Conservation (phyloP, 2,888 invertebrate genomes). For the Ornithoptera priamus region DNA sequence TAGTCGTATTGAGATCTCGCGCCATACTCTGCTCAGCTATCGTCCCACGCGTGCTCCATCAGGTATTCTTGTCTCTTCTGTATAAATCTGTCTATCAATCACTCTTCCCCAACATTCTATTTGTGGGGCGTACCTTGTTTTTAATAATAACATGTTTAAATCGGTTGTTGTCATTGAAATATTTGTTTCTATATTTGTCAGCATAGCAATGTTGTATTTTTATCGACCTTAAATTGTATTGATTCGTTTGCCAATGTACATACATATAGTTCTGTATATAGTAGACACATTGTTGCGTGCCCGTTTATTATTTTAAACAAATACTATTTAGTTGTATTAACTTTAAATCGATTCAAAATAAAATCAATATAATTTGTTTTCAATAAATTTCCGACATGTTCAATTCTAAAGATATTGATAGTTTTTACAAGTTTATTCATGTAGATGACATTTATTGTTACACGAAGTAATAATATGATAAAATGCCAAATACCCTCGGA, state of each 20-base stretch:
- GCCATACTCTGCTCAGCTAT: constrained; percentile 34
- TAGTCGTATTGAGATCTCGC: constrained; percentile 38
- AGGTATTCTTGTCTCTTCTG: constrained; percentile 49
- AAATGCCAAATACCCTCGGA: neutral
- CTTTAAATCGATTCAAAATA: no score
- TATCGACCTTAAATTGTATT: constrained; percentile 28
- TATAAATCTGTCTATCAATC: constrained; percentile 44
- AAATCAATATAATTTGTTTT: no score
- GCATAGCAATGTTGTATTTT: constrained; percentile 26
- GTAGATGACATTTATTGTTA: no score
- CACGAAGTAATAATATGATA: no score
- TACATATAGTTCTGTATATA: neutral
- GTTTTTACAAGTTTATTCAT: no score
- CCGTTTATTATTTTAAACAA: neutral
- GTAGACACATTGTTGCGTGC: neutral
- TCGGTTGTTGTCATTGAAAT: constrained; percentile 29
- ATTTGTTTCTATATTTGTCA: constrained; percentile 27
- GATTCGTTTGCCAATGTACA: constrained; percentile 23
- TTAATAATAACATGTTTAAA: constrained; percentile 47
- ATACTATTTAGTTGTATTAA: no score
- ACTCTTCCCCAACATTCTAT: constrained; percentile 45
- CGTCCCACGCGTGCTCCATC: constrained; percentile 54
- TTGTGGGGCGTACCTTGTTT: constrained; percentile 44
- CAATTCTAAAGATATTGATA: no score
- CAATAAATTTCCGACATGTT: no score